phyloP scores from a whole-genome alignment of 2,888 invertebrate genomes.

The Imbricaverruca yamaguchii region DNA sequence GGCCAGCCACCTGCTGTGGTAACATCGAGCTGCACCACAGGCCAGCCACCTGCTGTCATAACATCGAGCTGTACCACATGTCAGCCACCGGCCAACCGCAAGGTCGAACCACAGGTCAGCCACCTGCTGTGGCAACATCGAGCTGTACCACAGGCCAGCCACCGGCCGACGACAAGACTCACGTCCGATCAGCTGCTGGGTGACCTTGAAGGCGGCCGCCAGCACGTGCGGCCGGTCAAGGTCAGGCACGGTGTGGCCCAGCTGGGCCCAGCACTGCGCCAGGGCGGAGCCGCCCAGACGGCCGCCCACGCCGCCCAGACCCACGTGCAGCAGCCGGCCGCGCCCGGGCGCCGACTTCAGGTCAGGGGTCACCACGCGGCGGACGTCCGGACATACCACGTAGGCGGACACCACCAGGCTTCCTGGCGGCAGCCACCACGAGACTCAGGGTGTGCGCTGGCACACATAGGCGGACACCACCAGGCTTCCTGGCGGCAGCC shows the following conservation, averaged over 20 bases:
- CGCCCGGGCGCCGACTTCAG: conserved; percentile 55
- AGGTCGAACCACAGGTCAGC: too few species aligned
- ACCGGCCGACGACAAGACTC: conserved; percentile 30
- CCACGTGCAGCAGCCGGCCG: conserved; percentile 67
- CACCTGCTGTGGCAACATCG: too few species aligned
- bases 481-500: not conserved
- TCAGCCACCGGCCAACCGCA: too few species aligned
- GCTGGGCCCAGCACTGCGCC: conserved; percentile 80
- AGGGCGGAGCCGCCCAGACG: conserved; percentile 87
- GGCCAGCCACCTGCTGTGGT: too few species aligned
- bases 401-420: conserved; percentile 79
- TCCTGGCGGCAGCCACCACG: not conserved
- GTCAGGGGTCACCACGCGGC: conserved; percentile 78
- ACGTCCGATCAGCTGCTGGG: conserved; percentile 75
- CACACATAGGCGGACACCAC: conserved; percentile 89
- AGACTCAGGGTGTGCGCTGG: not conserved
- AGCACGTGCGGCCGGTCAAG: conserved; percentile 61
- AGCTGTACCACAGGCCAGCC: too few species aligned
- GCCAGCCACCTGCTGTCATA: too few species aligned
- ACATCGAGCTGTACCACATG: too few species aligned
- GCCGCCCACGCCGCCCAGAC: conserved; percentile 62
- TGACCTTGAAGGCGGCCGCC: conserved; percentile 67
- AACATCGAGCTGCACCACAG: too few species aligned
- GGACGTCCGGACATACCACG: conserved; percentile 87
- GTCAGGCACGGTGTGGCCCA: conserved; percentile 74